These are phyloP conservation scores for Drosophila paranaensis DNA, from an alignment of 2,888 invertebrate species.

Conservation along the genomic window DNA sequence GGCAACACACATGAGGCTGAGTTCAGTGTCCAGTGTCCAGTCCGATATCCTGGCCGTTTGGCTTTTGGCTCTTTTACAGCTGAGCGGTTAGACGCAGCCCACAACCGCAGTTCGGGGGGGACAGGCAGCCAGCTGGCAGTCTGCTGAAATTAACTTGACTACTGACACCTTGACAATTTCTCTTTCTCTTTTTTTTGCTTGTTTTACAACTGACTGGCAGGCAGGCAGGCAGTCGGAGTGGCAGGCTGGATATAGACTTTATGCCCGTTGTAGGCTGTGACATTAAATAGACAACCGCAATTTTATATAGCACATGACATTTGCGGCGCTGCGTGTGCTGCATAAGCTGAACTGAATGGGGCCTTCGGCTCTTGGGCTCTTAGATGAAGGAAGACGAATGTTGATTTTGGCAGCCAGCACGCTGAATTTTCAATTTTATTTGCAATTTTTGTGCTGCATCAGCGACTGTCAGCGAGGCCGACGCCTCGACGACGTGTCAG, in stretches of 20 bases:
- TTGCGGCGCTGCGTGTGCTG: conserved; percentile 60
- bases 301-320: conserved; percentile 56
- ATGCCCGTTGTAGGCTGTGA: conserved; percentile 15
- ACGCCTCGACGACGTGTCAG: conserved; percentile 54
- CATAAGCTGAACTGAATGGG: conserved; percentile 40
- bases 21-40: conserved; percentile 31
- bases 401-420: conserved; percentile 73
- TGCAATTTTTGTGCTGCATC: conserved; percentile 65
- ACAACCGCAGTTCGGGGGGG: conserved; percentile 55
- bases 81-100: conserved; percentile 72
- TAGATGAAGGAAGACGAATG: conserved; percentile 56
- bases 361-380: conserved; percentile 15
- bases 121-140: conserved; percentile 12
- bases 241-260: neutral
- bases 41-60: conserved; percentile 42
- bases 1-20: conserved; percentile 54
- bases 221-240: conserved; percentile 4
- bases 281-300: conserved; percentile 60
- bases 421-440: conserved; percentile 69
- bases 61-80: conserved; percentile 75
- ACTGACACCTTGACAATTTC: conserved; percentile 78
- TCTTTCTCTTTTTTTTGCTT: neutral
- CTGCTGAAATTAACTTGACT: conserved; percentile 73
- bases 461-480: conserved; percentile 63
- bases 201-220: conserved; percentile 43